Conservation (phyloP, 2,888 invertebrate genomes). For the Lamproptera curius region DNA sequence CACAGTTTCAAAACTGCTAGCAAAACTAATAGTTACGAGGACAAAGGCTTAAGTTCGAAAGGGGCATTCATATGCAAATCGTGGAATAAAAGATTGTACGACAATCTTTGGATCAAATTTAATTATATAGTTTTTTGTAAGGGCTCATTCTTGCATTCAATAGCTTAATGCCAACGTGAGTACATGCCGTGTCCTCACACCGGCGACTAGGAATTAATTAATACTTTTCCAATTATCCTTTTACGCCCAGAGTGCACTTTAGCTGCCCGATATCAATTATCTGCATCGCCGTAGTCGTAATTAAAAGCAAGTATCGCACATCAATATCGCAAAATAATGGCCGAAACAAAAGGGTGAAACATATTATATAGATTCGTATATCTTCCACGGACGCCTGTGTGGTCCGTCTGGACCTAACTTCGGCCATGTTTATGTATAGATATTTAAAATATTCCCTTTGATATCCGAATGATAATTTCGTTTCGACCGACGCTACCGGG, state of each 20-base stretch:
- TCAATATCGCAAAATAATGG: constrained; percentile 43
- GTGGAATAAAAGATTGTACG: constrained; percentile 17
- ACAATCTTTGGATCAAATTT: constrained; percentile 17
- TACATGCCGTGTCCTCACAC: not conserved
- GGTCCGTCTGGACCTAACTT: constrained; percentile 61
- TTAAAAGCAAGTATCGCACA: constrained; percentile 26
- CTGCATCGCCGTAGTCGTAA: constrained; percentile 12
- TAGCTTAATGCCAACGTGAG: not conserved
- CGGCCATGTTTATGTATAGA: constrained; percentile 62
- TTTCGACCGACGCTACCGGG: constrained; percentile 33
- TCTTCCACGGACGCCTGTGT: constrained; percentile 59
- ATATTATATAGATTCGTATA: constrained; percentile 65
- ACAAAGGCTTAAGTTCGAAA: too few species aligned
- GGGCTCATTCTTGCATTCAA: constrained; percentile 8
- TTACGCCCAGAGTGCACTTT: not conserved
- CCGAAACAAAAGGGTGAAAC: constrained; percentile 61
- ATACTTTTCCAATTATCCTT: not conserved
- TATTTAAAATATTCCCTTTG: constrained; percentile 78
- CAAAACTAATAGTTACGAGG: constrained; percentile 21
- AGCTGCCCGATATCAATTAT: constrained; percentile 1
- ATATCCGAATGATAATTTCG: constrained; percentile 75
- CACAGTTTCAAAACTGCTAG: constrained; percentile 6
- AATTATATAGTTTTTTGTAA: constrained; percentile 18
- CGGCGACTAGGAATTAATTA: not conserved
- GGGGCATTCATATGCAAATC: constrained; percentile 49